phyloP scores from a whole-genome alignment of 2,888 invertebrate genomes.

The Lamproptera curius region DNA sequence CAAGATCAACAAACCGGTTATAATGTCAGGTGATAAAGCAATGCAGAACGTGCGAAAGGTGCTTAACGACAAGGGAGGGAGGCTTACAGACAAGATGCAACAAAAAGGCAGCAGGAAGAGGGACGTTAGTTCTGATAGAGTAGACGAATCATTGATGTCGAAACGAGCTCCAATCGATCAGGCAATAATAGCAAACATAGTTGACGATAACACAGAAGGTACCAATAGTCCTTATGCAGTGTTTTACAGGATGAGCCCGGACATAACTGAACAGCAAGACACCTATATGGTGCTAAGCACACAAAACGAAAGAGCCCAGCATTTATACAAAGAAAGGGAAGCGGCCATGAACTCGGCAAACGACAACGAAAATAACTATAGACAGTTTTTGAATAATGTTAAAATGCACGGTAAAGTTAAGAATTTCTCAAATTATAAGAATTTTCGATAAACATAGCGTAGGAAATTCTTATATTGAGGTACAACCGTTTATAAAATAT shows the following conservation, averaged over 20 bases:
- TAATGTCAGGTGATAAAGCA: slow-evolving; percentile 6
- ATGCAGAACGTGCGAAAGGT: slow-evolving; percentile 1
- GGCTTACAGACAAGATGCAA: slow-evolving; percentile 11
- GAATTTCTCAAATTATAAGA: slow-evolving; percentile 33
- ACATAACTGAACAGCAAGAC: slow-evolving; percentile 30
- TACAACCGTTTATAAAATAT: too few relatives aligned
- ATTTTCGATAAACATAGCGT: slow-evolving; percentile 19
- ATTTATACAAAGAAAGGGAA: slow-evolving; percentile 26
- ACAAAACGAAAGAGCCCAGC: slow-evolving; percentile 21
- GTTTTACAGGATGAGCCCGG: slow-evolving; percentile 49
- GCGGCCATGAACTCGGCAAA: slow-evolving; percentile 22
- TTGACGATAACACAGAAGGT: slow-evolving; percentile 33
- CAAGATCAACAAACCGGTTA: slow-evolving; percentile 13
- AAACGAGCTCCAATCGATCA: slow-evolving; percentile 13
- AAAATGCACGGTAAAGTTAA: slow-evolving; percentile 36
- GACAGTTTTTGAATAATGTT: slow-evolving; percentile 25
- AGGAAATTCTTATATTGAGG: too few relatives aligned
- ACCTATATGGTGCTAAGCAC: slow-evolving; percentile 26
- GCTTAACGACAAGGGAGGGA: slow-evolving; percentile 4
- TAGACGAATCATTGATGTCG: slow-evolving; percentile 15
- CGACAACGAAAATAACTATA: slow-evolving; percentile 23
- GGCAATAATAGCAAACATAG: slow-evolving; percentile 23
- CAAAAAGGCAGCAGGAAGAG: slow-evolving; percentile 24
- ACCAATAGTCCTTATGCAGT: slow-evolving; percentile 46
- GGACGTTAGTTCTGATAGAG: slow-evolving; percentile 21